These are phyloP conservation scores for Epinephelus lanceolatus DNA, from an alignment of 2,113 vertebrate genomes.

Conservation along the genomic window DNA sequence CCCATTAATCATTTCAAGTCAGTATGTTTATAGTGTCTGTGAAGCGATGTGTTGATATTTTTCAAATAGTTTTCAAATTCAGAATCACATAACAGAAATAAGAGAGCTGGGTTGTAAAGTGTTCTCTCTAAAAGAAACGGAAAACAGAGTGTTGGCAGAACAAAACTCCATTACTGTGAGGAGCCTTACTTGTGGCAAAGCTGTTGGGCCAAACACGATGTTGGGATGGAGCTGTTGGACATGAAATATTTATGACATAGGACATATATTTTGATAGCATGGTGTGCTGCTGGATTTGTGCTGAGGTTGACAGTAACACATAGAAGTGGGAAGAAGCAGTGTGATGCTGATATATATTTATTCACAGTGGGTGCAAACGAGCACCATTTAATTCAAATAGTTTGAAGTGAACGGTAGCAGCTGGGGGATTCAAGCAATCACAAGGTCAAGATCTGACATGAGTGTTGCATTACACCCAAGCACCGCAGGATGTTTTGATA, in stretches of 20 bases:
- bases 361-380: constrained; percentile 1
- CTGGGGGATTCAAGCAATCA: background rate
- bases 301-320: background rate
- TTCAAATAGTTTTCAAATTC: background rate
- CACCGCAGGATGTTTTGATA: background rate
- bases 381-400: background rate
- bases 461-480: background rate
- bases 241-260: constrained; percentile 21
- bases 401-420: background rate
- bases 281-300: constrained; percentile 18
- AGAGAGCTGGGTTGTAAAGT: background rate
- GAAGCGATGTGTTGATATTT: background rate
- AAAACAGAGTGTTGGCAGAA: background rate
- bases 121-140: background rate
- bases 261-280: constrained; percentile 6
- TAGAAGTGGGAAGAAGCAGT: background rate
- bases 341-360: constrained; percentile 8
- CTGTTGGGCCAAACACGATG: background rate
- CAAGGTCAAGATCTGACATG: background rate
- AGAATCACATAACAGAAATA: background rate
- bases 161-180: background rate
- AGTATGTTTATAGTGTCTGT: background rate
- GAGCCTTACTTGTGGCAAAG: background rate
- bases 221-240: background rate
- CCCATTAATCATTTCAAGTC: background rate